A percentile compares a stretch with the other conserved stretches of the same genome.
Conservation (phyloP, 2,888 invertebrate species). For the Nemoura dubitans region DNA sequence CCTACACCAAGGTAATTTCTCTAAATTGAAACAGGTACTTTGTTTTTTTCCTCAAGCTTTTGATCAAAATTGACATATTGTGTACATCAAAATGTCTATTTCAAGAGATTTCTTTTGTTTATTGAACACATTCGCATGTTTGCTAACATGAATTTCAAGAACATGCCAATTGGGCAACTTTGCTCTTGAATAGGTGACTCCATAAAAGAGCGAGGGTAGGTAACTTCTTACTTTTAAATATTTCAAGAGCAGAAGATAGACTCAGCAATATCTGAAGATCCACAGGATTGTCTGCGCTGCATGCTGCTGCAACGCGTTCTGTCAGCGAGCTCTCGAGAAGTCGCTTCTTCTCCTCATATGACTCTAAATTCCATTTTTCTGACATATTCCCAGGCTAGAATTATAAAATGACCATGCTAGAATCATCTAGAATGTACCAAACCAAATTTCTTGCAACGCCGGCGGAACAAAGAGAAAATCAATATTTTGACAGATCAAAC, state of each 20-base stretch:
- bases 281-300: conserved; percentile 26
- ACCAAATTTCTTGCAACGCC: background rate
- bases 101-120: too few relatives aligned
- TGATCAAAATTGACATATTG: too few relatives aligned
- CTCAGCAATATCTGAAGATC: conserved; percentile 39
- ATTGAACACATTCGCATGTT: too few relatives aligned
- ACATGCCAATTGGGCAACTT: too few relatives aligned
- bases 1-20: too few relatives aligned
- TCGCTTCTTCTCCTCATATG: background rate
- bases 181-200: too few relatives aligned
- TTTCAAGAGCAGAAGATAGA: conserved; percentile 33
- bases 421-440: background rate
- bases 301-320: background rate
- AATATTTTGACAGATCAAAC: background rate
- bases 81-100: too few relatives aligned
- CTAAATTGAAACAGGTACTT: too few relatives aligned
- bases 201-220: too few relatives aligned
- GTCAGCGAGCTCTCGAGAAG: background rate
- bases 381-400: background rate
- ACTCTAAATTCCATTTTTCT: background rate
- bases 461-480: background rate
- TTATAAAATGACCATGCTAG: background rate
- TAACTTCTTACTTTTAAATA: conserved; percentile 45
- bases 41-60: too few relatives aligned
- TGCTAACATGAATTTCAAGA: too few relatives aligned